Percentiles rank a stretch among this genome's conserved stretches.
Evolutionary conservation across 64 coral and sea anemone genomes (phyloP).

Genomic region (Astreopora myriophthalma): DNA sequence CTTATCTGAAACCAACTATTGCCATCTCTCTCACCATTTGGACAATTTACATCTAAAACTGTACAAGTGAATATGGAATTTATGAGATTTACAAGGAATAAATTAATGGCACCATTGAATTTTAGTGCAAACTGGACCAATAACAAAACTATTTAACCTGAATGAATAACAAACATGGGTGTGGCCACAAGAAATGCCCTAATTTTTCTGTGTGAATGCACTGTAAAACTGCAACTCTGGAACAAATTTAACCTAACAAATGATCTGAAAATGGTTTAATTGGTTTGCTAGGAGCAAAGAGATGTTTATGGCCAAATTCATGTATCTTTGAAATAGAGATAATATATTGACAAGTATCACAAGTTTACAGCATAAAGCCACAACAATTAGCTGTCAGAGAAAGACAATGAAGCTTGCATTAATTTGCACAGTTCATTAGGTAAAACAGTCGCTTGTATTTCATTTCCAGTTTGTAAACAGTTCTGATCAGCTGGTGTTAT

Average conservation of each 20-base stretch:
- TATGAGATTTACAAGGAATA: slow-evolving; percentile 15
- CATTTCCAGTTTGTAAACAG: not conserved
- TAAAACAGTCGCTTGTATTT: not conserved
- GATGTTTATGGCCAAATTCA: not conserved
- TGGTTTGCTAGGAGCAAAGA: not conserved
- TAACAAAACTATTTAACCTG: not conserved
- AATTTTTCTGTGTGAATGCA: not conserved
- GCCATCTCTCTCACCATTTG: no score
- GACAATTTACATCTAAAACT: no score
- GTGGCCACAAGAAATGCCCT: not conserved
- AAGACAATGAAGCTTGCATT: not conserved
- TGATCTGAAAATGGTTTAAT: not conserved
- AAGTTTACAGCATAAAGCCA: not conserved
- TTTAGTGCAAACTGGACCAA: not conserved
- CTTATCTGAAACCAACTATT: not conserved
- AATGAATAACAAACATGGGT: no score
- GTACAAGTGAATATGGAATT: not conserved
- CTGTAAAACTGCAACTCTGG: not conserved
- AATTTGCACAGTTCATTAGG: not conserved
- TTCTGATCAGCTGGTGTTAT: not conserved
- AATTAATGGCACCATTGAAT: not conserved
- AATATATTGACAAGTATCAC: no score
- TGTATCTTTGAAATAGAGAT: not conserved
- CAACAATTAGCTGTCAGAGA: not conserved
- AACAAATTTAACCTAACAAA: not conserved